Percentiles rank a stretch among this genome's conserved stretches.
Conservation (phyloP, 2,797 vertebrate species). For the Gallinago solitaria region DNA sequence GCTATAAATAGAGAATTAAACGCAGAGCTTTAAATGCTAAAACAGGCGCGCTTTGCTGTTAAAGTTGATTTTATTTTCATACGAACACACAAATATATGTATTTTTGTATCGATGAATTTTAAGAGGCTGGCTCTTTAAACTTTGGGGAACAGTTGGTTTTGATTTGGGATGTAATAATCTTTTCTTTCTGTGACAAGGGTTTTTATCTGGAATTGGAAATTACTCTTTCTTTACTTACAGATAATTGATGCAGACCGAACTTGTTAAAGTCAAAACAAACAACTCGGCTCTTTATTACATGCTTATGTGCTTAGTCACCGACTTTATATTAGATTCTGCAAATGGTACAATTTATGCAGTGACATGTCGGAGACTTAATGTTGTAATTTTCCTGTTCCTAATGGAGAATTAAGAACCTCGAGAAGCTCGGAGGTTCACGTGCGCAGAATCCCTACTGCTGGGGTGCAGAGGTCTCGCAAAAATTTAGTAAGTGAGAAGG, state of each 20-base stretch:
- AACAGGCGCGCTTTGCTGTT: slow-evolving; percentile 3
- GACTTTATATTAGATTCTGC: slow-evolving; percentile 79
- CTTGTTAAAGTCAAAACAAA: slow-evolving; percentile 87
- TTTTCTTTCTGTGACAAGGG: slow-evolving; percentile 64
- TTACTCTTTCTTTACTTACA: slow-evolving; percentile 75
- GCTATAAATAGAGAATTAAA: slow-evolving; percentile 46
- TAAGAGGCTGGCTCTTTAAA: slow-evolving; percentile 63
- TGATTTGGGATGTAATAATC: slow-evolving; percentile 69
- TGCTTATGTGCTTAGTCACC: slow-evolving; percentile 74
- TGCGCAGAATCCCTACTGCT: slow-evolving; percentile 78
- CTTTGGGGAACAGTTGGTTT: slow-evolving; percentile 66
- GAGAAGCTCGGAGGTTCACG: slow-evolving; percentile 76
- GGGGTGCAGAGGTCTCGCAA: slow-evolving; percentile 83
- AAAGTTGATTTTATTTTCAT: slow-evolving; percentile 53
- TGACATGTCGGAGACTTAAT: slow-evolving; percentile 79
- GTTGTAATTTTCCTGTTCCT: slow-evolving; percentile 80
- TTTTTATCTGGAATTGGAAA: slow-evolving; percentile 74
- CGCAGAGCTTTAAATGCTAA: neutral
- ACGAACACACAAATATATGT: slow-evolving; percentile 23
- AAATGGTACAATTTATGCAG: slow-evolving; percentile 83
- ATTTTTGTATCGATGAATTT: slow-evolving; percentile 49
- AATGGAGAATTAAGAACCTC: slow-evolving; percentile 82
- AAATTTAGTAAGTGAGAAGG: slow-evolving; percentile 87
- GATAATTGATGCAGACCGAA: slow-evolving; percentile 83
- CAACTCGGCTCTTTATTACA: slow-evolving; percentile 82